phyloP scores from a whole-genome alignment of 1,140 invertebrate species.

The Drosophila malerkotliana region DNA sequence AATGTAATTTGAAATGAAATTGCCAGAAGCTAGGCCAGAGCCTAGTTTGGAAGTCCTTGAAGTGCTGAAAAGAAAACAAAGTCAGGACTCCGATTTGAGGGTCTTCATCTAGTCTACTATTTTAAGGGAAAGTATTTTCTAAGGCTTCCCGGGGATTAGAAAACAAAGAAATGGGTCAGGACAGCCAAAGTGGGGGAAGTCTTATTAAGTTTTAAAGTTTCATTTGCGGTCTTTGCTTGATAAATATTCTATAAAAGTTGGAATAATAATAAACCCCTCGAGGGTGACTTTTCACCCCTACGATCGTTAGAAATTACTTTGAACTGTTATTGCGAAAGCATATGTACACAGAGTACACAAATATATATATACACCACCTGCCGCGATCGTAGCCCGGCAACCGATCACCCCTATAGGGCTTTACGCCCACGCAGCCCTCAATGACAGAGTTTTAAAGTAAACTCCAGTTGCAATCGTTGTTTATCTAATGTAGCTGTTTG shows the following conservation, averaged over 20 bases:
- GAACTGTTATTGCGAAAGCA: constrained; percentile 34
- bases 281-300: constrained; percentile 8
- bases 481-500: constrained; percentile 27
- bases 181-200: background rate
- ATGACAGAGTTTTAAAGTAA: constrained; percentile 35
- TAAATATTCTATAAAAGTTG: background rate
- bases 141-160: constrained; percentile 43
- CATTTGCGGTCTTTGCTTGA: background rate
- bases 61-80: constrained; percentile 31
- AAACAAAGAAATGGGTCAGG: constrained; percentile 18
- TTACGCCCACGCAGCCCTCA: constrained; percentile 14
- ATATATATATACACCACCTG: constrained; percentile 41
- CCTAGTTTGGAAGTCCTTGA: constrained; percentile 20
- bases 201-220: background rate
- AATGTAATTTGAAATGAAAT: background rate
- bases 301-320: constrained; percentile 35
- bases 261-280: constrained; percentile 1
- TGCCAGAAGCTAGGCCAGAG: background rate
- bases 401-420: constrained; percentile 22
- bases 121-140: constrained; percentile 20
- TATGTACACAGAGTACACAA: constrained; percentile 1
- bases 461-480: constrained; percentile 47
- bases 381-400: constrained; percentile 44
- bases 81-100: constrained; percentile 4
- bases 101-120: constrained; percentile 41